phyloP scores from a whole-genome alignment of 2,113 vertebrate species.

The Muscicapa adusta region DNA sequence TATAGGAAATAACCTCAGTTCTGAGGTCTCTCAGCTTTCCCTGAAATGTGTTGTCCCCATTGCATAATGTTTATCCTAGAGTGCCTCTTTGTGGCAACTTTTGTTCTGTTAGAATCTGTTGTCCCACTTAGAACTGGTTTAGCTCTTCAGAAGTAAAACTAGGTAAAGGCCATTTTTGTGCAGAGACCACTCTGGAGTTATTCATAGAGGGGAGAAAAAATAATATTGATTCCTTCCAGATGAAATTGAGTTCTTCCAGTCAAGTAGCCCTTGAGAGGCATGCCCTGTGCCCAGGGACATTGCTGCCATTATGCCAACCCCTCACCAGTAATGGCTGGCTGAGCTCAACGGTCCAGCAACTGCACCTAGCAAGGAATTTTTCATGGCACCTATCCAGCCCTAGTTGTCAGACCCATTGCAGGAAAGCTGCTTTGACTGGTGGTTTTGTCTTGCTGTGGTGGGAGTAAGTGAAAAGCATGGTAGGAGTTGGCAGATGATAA shows the following conservation, averaged over 20 bases:
- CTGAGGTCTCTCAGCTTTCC: not conserved
- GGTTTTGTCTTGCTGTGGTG: not conserved
- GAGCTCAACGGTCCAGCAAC: fast-evolving
- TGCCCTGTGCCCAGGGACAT: not conserved
- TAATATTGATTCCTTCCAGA: not conserved
- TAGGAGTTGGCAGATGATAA: not conserved
- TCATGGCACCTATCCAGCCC: fast-evolving
- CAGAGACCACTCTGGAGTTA: not conserved
- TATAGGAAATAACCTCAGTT: not conserved
- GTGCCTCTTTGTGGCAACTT: not conserved
- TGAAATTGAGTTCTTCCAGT: not conserved
- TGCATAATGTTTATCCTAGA: not conserved
- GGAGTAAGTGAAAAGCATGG: not conserved
- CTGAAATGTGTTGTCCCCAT: not conserved
- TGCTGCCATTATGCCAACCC: not conserved
- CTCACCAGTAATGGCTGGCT: fast-evolving
- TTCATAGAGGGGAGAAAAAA: not conserved
- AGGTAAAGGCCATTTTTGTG: not conserved
- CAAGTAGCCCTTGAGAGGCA: not conserved
- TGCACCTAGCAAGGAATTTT: fast-evolving
- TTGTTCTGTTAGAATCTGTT: not conserved
- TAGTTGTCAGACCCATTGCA: not conserved
- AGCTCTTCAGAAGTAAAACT: not conserved
- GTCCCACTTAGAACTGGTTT: not conserved
- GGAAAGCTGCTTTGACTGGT: not conserved